Evolutionary conservation across 2,888 invertebrate species (phyloP).

Genomic region (Heliconius charithonia): DNA sequence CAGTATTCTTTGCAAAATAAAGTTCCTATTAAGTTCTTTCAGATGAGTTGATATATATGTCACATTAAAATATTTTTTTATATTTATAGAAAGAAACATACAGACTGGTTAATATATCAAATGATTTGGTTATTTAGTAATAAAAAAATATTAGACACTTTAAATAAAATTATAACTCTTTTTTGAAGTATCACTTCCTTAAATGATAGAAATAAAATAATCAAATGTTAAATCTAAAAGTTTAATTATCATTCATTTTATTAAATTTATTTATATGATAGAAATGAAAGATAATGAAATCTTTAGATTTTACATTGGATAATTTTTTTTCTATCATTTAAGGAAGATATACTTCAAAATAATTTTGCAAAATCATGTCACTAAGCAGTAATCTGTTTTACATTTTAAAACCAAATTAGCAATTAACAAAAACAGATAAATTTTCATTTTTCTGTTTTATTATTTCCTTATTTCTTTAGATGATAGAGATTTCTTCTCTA

Average conservation of each 20-base stretch:
- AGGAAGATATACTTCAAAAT: conserved; percentile 1
- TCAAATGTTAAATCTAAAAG: neutral
- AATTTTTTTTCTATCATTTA: neutral
- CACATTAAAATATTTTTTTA: neutral
- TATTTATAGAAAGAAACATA: neutral
- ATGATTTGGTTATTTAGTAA: neutral
- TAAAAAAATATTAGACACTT: too few species aligned
- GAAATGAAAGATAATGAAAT: conserved; percentile 1
- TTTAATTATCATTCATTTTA: neutral
- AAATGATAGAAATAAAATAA: neutral
- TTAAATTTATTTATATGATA: neutral
- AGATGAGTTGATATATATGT: neutral
- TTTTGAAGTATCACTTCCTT: neutral
- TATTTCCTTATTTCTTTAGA: too few species aligned
- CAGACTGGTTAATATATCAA: neutral
- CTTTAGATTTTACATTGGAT: neutral
- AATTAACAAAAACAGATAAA: neutral
- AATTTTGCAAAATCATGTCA: neutral
- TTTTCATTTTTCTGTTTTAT: too few species aligned
- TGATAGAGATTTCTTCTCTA: too few species aligned
- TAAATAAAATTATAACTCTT: neutral
- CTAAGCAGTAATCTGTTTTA: neutral
- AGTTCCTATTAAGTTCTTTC: too few species aligned
- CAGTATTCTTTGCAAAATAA: neutral
- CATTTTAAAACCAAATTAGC: neutral